Evolutionary conservation across 2,797 vertebrate species (phyloP).

Genomic region (Carapus acus): DNA sequence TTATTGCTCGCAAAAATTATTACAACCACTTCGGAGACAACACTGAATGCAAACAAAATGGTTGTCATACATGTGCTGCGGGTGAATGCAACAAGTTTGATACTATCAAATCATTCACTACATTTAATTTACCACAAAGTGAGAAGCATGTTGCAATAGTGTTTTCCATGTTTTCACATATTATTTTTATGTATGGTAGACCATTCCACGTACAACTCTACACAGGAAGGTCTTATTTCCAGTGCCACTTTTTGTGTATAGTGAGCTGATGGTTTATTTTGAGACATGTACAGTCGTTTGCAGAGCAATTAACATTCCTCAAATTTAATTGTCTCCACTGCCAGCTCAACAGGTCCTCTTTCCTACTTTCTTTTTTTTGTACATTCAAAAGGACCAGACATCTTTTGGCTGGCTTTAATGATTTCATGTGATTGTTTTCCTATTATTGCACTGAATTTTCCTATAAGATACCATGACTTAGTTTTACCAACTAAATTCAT

Average conservation of each 20-base stretch:
- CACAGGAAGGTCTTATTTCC: slow-evolving; percentile 56
- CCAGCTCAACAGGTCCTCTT: slow-evolving; percentile 34
- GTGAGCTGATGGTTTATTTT: slow-evolving; percentile 60
- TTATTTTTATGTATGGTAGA: slow-evolving; percentile 56
- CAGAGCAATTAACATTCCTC: slow-evolving; percentile 63
- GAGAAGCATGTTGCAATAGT: slow-evolving; percentile 31
- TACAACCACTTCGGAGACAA: slow-evolving; percentile 65
- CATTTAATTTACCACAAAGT: slow-evolving; percentile 42
- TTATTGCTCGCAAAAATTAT: slow-evolving; percentile 65
- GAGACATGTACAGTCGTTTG: slow-evolving; percentile 55
- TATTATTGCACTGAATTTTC: slow-evolving; percentile 27
- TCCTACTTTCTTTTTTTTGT: slow-evolving; percentile 46
- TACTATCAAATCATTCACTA: slow-evolving; percentile 55
- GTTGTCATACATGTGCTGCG: slow-evolving; percentile 55
- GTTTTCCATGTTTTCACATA: slow-evolving; percentile 64
- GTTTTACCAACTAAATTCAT: slow-evolving; percentile 21
- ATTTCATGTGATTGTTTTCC: slow-evolving; percentile 19
- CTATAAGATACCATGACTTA: slow-evolving; percentile 34
- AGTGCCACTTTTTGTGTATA: slow-evolving; percentile 43
- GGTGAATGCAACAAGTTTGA: slow-evolving; percentile 39
- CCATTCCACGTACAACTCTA: slow-evolving; percentile 50
- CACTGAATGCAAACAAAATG: slow-evolving; percentile 60
- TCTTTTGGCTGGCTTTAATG: slow-evolving; percentile 22
- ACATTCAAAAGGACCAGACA: slow-evolving; percentile 27
- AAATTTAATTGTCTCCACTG: slow-evolving; percentile 55